phyloP scores from a whole-genome alignment of 2,113 vertebrate species.

The Zapus hudsonius region DNA sequence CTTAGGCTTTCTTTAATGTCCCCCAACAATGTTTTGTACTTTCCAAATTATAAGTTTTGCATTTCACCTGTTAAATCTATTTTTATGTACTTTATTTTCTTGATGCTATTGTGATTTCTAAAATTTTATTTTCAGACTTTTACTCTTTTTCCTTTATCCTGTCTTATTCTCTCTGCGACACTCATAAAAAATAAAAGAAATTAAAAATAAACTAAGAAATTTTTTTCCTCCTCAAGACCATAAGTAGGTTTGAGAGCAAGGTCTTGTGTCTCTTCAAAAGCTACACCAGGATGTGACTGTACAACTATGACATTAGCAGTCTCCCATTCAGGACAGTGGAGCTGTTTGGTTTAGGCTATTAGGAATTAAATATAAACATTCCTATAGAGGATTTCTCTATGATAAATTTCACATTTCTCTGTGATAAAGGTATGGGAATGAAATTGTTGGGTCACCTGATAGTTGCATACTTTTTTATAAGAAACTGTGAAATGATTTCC shows the following conservation, averaged over 20 bases:
- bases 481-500: not conserved
- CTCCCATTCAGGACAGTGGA: rapidly evolving
- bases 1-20: not conserved
- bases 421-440: not conserved
- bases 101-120: not conserved
- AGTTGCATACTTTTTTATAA: not conserved
- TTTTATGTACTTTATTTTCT: not conserved
- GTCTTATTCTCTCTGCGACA: not conserved
- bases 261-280: not conserved
- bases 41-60: not conserved
- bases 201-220: too few relatives aligned
- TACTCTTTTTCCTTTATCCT: not conserved
- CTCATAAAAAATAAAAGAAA: too few relatives aligned
- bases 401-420: not conserved
- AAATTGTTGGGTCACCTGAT: not conserved
- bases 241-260: too few relatives aligned
- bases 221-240: too few relatives aligned
- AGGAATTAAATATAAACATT: not conserved
- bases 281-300: not conserved
- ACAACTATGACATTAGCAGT: not conserved
- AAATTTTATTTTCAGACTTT: not conserved
- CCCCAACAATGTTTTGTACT: not conserved
- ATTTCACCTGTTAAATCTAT: not conserved
- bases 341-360: not conserved
- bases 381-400: not conserved